These are phyloP conservation scores for Zoanthus solanderi DNA, from an alignment of 92 coral and sea anemone genomes.

Conservation along the genomic window DNA sequence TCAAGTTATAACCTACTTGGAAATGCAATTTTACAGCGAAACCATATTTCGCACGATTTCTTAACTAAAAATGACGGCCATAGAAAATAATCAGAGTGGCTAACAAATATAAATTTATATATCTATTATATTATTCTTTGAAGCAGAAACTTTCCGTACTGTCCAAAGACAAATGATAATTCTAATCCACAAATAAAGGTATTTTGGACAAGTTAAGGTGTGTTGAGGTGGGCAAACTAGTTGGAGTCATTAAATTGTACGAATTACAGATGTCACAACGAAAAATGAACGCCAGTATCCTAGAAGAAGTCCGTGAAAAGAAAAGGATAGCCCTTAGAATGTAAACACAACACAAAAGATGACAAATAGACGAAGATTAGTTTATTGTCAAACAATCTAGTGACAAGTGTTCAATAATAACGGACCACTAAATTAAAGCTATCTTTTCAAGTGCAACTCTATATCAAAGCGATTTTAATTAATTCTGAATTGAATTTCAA, in stretches of 20 bases:
- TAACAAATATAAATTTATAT: too few species aligned
- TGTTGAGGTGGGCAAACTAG: neutral
- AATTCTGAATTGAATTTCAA: constrained; percentile 38
- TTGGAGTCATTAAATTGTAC: neutral
- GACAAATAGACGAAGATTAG: constrained; percentile 74
- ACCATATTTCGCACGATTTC: too few species aligned
- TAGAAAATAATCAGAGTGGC: too few species aligned
- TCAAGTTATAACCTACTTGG: too few species aligned
- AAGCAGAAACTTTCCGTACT: too few species aligned
- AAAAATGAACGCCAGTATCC: constrained; percentile 10
- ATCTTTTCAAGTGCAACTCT: constrained; percentile 52
- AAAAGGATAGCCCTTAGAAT: constrained; percentile 61
- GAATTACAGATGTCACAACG: constrained; percentile 27
- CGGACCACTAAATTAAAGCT: constrained; percentile 46
- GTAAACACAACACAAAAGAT: constrained; percentile 73
- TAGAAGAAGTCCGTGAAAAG: constrained; percentile 27
- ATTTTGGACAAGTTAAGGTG: too few species aligned
- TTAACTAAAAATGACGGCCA: too few species aligned
- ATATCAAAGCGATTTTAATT: constrained; percentile 49
- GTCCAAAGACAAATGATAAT: too few species aligned
- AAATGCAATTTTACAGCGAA: too few species aligned
- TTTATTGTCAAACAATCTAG: constrained; percentile 63
- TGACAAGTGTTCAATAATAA: constrained; percentile 38
- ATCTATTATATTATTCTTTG: too few species aligned
- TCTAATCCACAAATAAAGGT: too few species aligned